Conservation (phyloP, 2,888 invertebrate genomes). For the Cabera pusaria region DNA sequence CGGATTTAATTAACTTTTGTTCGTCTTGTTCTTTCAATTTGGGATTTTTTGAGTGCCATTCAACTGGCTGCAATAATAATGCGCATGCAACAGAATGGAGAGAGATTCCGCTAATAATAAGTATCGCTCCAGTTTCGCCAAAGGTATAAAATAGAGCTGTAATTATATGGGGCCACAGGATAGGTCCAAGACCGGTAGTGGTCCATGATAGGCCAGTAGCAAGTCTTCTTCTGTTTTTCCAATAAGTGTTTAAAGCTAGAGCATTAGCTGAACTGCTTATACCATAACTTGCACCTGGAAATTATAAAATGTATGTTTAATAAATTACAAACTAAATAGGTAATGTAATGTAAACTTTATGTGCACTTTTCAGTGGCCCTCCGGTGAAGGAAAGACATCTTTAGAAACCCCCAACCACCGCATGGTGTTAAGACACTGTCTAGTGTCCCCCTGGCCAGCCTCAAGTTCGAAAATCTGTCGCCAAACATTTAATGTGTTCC, state of each 20-base stretch:
- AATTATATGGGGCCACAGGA: slow-evolving; percentile 88
- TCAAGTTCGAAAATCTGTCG: too few relatives aligned
- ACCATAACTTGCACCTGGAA: slow-evolving; percentile 85
- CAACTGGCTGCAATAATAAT: slow-evolving; percentile 88
- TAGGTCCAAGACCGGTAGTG: slow-evolving; percentile 88
- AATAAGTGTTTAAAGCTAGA: slow-evolving; percentile 89
- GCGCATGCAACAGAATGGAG: slow-evolving; percentile 87
- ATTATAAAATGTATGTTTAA: too few relatives aligned
- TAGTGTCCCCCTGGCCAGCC: too few relatives aligned
- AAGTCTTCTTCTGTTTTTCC: slow-evolving; percentile 86
- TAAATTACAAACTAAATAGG: too few relatives aligned
- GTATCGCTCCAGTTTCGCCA: slow-evolving; percentile 86
- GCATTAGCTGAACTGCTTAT: slow-evolving; percentile 87
- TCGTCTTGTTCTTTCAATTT: slow-evolving; percentile 46
- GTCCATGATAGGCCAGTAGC: slow-evolving; percentile 89
- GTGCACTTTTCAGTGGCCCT: too few relatives aligned
- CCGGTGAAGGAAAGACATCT: too few relatives aligned
- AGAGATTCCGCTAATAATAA: slow-evolving; percentile 86
- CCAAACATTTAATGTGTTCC: too few relatives aligned
- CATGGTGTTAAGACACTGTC: too few relatives aligned
- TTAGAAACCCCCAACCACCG: too few relatives aligned
- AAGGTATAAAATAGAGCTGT: slow-evolving; percentile 84
- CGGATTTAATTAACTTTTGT: slow-evolving; percentile 48
- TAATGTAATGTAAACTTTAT: too few relatives aligned
- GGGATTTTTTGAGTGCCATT: slow-evolving; percentile 86